phyloP scores from a whole-genome alignment of 2,113 vertebrate genomes.

The Thamnophis sirtalis region DNA sequence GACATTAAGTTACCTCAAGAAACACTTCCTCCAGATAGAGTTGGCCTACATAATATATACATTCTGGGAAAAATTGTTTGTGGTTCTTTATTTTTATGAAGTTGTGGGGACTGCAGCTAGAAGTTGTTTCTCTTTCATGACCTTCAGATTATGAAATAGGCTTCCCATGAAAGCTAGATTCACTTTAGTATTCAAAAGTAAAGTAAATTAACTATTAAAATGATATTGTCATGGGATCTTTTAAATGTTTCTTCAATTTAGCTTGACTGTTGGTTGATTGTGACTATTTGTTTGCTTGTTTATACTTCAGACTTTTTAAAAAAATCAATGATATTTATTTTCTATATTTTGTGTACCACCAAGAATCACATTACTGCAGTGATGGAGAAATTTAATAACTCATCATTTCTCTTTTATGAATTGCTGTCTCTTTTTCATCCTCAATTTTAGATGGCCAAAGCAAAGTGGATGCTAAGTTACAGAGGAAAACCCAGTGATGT shows the following conservation, averaged over 20 bases:
- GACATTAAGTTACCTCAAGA: neutral
- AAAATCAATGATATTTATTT: neutral
- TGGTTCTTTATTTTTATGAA: neutral
- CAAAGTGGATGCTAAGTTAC: slow-evolving; percentile 89
- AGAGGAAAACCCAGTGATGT: slow-evolving; percentile 93
- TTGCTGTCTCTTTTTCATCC: slow-evolving; percentile 40
- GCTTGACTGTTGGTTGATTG: neutral
- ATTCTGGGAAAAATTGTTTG: neutral
- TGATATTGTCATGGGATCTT: neutral
- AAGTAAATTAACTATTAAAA: neutral
- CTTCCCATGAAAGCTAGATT: neutral
- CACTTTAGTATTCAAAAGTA: neutral
- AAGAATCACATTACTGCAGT: neutral
- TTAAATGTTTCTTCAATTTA: neutral
- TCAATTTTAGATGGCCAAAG: slow-evolving; percentile 90
- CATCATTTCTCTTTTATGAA: neutral
- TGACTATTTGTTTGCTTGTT: neutral
- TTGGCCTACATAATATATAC: neutral
- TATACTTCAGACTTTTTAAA: neutral
- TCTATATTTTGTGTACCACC: neutral
- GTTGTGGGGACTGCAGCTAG: neutral
- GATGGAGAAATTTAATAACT: neutral
- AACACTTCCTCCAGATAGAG: neutral
- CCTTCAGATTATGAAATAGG: neutral
- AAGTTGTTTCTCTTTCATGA: neutral